Evolutionary conservation across 2,797 vertebrate species (phyloP), one percentile per base, ranked within the genome.

Genomic region (Oceanodroma leucorhoa): DNA sequence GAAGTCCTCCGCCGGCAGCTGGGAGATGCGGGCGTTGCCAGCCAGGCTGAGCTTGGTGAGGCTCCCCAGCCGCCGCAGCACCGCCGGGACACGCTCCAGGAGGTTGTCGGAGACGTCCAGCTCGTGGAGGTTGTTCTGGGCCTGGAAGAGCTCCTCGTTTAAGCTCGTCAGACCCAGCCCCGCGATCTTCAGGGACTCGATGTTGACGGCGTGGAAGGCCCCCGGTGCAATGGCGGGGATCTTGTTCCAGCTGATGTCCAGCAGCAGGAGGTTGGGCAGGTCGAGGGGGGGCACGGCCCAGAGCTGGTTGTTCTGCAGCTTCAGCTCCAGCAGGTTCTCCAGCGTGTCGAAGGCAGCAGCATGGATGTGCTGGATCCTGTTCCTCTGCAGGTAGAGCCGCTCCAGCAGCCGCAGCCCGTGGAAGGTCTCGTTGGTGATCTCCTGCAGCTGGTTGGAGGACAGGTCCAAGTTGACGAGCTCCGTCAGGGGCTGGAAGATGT

Each of bases 391-490:
- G 97, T 99, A 99, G 53, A 99, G 98, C 93, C 99, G 98, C 95
- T 99, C 99, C 30, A 99, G 98, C 82, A 98, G 97, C 54, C 97
- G 97, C 94, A 99, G 97, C 12, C 99, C 99, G 0, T 98, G 98
- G 95, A 99, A 99, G 82, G 98, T 99, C 94, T 98, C 98, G 5
- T 99, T 99, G 82, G 98, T 98, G 94, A 99, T 98, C 95, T 99
- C 98, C 0, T 96, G 98, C 65, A 99, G 98, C 77, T 97, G 96
- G 96, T 99, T 99, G 36, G 98, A 97, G 3, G 99, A 99, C 58
- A 99, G 97, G 94, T 99, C 99, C 72, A 99, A 98, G 97, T 99
- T 99, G 96, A 97, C 98, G 2, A 99, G 98, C 77, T 98, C 98
- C 0, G 97, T 94, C 27, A 99, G 98, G 21, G 98, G 98, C 94